A percentile compares a stretch with the other conserved stretches of the same genome.
Conservation (phyloP, 2,797 vertebrate genomes). For the Anniella stebbinsi region DNA sequence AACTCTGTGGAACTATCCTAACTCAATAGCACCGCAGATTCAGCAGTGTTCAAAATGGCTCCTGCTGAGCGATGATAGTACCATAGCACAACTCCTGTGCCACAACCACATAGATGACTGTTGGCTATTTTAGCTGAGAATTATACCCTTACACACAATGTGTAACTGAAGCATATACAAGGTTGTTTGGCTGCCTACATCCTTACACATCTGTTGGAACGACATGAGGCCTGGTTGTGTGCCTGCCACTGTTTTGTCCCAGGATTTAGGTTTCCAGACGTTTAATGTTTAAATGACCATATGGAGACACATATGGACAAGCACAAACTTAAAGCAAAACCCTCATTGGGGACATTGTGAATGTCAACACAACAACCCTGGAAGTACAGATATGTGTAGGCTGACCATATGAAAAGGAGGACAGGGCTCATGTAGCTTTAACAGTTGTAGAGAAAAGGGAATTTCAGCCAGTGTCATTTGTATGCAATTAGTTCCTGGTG, state of each 20-base stretch:
- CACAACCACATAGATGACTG: conserved; percentile 50
- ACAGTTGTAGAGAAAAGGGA: no score
- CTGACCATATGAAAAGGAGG: no score
- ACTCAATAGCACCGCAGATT: neutral
- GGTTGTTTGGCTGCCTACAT: conserved; percentile 68
- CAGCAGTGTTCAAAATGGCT: neutral
- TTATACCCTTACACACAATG: conserved; percentile 63
- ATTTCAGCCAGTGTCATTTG: no score
- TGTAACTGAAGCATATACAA: conserved; percentile 67
- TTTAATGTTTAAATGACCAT: conserved; percentile 70
- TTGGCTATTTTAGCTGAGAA: conserved; percentile 69
- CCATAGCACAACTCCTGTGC: conserved; percentile 2
- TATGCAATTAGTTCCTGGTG: no score
- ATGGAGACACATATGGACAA: conserved; percentile 45
- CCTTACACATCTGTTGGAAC: conserved; percentile 75
- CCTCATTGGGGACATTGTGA: conserved; percentile 48
- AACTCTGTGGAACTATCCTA: neutral
- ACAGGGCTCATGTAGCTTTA: no score
- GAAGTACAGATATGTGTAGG: conserved; percentile 59
- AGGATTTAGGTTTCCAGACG: conserved; percentile 64
- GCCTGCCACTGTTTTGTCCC: conserved; percentile 66
- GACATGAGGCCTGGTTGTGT: conserved; percentile 66
- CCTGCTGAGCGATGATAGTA: conserved; percentile 3
- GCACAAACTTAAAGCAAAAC: conserved; percentile 47
- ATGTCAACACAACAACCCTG: conserved; percentile 58